A percentile compares a stretch with the other conserved stretches of the same genome.
These are phyloP conservation scores for Tachyglossus aculeatus DNA, from an alignment of 2,797 vertebrate genomes.

Conservation along the genomic window DNA sequence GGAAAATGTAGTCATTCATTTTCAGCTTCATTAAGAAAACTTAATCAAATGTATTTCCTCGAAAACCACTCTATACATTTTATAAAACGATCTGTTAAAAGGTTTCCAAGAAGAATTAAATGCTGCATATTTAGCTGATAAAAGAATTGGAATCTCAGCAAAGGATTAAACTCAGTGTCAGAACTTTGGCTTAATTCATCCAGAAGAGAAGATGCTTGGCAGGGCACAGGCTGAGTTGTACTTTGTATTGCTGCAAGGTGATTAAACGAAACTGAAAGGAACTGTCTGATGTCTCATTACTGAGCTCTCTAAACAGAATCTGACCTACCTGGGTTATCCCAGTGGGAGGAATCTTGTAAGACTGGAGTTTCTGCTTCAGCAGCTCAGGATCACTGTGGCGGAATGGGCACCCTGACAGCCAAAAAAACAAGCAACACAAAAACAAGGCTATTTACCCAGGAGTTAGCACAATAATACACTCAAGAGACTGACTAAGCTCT, in stretches of 20 bases:
- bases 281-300: not conserved
- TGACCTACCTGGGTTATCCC: slow-evolving; percentile 83
- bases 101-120: no score
- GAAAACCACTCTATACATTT: no score
- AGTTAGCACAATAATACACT: slow-evolving; percentile 49
- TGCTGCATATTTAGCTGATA: not conserved
- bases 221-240: not conserved
- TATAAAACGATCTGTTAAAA: not conserved
- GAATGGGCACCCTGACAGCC: slow-evolving; percentile 91
- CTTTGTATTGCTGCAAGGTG: not conserved
- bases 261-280: slow-evolving; percentile 25
- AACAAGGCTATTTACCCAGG: slow-evolving; percentile 59
- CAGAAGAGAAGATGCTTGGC: slow-evolving; percentile 4
- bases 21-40: slow-evolving; percentile 41
- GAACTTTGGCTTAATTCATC: not conserved
- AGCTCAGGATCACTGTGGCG: slow-evolving; percentile 93
- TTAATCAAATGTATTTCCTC: slow-evolving; percentile 17
- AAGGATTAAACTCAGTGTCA: slow-evolving; percentile 10
- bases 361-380: slow-evolving; percentile 93
- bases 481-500: slow-evolving; percentile 49
- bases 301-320: slow-evolving; percentile 8
- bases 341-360: slow-evolving; percentile 84
- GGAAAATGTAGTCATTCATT: slow-evolving; percentile 25
- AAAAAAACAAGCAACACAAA: slow-evolving; percentile 49
- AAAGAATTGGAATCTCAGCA: not conserved